These are phyloP conservation scores for Camelus bactrianus DNA, from an alignment of 2,113 vertebrate species.

Conservation along the genomic window DNA sequence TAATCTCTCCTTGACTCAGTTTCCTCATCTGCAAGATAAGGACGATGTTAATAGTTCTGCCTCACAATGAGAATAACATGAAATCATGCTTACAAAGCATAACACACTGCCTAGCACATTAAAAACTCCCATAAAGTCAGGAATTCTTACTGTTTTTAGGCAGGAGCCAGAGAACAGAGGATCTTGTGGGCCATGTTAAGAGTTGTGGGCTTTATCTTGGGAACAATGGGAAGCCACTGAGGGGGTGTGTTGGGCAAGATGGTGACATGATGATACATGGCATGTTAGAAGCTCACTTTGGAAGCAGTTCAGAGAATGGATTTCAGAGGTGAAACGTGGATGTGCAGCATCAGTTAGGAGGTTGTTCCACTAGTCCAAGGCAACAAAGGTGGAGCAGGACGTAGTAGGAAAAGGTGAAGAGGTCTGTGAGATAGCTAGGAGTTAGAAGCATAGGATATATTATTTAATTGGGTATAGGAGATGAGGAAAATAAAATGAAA, in stretches of 20 bases:
- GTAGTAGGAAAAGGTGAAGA: not conserved
- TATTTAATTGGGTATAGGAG: slow-evolving; percentile 26
- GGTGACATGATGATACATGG: not conserved
- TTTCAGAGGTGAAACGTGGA: slow-evolving; percentile 4
- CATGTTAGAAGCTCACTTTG: not conserved
- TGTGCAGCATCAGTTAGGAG: not conserved
- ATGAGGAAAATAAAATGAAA: slow-evolving; percentile 54
- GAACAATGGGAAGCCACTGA: not conserved
- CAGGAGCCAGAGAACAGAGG: not conserved
- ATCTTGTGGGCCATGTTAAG: not conserved
- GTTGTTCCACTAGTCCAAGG: not conserved
- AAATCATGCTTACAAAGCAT: not conserved
- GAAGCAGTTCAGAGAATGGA: not conserved
- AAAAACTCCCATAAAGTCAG: not conserved
- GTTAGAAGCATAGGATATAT: slow-evolving; percentile 17
- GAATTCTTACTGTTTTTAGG: slow-evolving; percentile 13
- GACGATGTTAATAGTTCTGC: not conserved
- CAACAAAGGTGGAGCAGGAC: not conserved
- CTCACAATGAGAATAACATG: slow-evolving; percentile 22
- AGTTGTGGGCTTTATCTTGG: not conserved
- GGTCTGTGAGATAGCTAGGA: not conserved
- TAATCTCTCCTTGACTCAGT: slow-evolving; percentile 47
- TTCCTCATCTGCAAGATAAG: slow-evolving; percentile 21
- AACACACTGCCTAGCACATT: not conserved
- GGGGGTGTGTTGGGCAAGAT: not conserved